These are phyloP conservation scores for Psilopsiagon aymara DNA, from an alignment of 2,113 vertebrate genomes.

Conservation along the genomic window DNA sequence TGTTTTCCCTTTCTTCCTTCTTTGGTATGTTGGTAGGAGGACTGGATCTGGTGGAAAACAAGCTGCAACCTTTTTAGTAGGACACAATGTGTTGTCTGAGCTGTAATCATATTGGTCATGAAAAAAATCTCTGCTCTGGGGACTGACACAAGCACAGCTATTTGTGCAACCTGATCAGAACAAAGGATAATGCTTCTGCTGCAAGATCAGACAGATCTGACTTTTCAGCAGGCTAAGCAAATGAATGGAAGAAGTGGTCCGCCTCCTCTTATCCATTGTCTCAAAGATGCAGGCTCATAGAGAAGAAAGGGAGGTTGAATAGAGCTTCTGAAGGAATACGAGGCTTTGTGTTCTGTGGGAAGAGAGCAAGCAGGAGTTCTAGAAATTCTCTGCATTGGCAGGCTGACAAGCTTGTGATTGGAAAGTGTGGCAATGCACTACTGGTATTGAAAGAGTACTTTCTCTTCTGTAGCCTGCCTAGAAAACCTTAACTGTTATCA, in stretches of 20 bases:
- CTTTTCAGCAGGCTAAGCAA: slow-evolving; percentile 59
- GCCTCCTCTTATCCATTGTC: slow-evolving; percentile 56
- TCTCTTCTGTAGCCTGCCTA: neutral
- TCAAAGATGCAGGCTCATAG: slow-evolving; percentile 24
- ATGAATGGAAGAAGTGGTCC: slow-evolving; percentile 33
- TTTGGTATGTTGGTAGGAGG: neutral
- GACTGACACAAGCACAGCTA: slow-evolving; percentile 30
- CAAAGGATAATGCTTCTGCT: slow-evolving; percentile 55
- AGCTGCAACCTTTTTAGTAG: neutral
- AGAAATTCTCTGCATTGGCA: slow-evolving; percentile 32
- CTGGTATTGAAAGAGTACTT: slow-evolving; percentile 51
- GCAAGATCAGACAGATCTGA: slow-evolving; percentile 52
- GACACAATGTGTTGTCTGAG: neutral
- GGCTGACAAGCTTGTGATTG: neutral
- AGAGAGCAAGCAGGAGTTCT: slow-evolving; percentile 49
- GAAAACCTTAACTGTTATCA: slow-evolving; percentile 37
- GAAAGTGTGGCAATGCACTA: slow-evolving; percentile 32
- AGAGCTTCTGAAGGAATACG: slow-evolving; percentile 47
- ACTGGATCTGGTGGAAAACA: neutral
- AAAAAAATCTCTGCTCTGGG: neutral
- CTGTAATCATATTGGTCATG: neutral
- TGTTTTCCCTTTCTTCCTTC: neutral
- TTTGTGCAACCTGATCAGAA: slow-evolving; percentile 61
- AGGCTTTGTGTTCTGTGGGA: slow-evolving; percentile 29
- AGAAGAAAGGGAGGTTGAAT: slow-evolving; percentile 33